Base-by-base conservation (phyloP, 1,140 invertebrate species). In the Melitaea cinxia region DNA sequence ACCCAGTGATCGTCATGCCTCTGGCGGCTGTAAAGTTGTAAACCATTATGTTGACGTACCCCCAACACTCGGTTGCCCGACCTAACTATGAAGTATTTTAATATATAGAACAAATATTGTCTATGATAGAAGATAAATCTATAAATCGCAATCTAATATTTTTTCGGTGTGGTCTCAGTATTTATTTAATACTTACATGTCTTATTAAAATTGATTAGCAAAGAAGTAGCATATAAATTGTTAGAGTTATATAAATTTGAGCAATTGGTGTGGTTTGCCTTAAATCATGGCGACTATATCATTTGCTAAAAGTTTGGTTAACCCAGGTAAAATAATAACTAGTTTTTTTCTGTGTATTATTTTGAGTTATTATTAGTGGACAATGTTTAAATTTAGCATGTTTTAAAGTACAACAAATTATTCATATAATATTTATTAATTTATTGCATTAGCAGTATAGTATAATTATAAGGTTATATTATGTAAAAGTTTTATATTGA, bases 281-380 rank as follows among this genome's bases (percentile, higher is more conserved):
- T 53, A 17, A 63, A 73, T 28, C 70, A 90, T 90, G 88, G 80
- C 88, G 58, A 87, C 84, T 35, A 83, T 90, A 76, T 86, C 85
- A 54, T 83, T 90, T 70, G 88, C 85, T 55, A 90, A 88, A 85
- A 88, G 78, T 84, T 88, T 88, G 80, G 85, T 90, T 82, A 90
- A 81, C 77, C 88, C 88, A 86, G 88, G 88, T 90, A 82, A 23
- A 23, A 23, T 28, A 19, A 6, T 19, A 45, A 19, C 19, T 45
- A 10, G 19, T 9, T 45, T 15, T 19, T 45, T 4, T 26, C 6
- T 4, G 24, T 26, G n/a, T n/a, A n/a, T n/a, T n/a, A n/a, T n/a
- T n/a, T n/a, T n/a, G n/a, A n/a, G n/a, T n/a, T n/a, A n/a, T n/a
- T n/a, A n/a, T n/a, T n/a, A n/a, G n/a, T n/a, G n/a, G n/a, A n/a